These are phyloP conservation scores for Urocyon cinereoargenteus DNA, from an alignment of 2,797 vertebrate species.

Conservation along the genomic window DNA sequence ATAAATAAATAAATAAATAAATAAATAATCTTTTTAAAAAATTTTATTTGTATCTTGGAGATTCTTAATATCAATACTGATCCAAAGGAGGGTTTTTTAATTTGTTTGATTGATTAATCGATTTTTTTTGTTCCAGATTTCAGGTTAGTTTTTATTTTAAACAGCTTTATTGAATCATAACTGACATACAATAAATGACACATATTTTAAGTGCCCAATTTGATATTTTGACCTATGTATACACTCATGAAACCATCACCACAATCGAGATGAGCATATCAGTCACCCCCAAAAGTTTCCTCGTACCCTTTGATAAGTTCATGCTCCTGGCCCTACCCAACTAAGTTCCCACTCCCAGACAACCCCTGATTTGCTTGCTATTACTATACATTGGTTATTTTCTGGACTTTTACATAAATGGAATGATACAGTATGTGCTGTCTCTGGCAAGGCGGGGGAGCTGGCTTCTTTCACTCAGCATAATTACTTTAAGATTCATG, in stretches of 20 bases:
- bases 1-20: not conserved
- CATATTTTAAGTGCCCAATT: not conserved
- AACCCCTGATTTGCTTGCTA: not conserved
- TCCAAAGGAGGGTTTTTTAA: not conserved
- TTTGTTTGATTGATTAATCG: not conserved
- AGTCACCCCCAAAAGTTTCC: not conserved
- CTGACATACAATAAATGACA: not conserved
- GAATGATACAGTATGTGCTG: not conserved
- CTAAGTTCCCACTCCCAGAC: not conserved
- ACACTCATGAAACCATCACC: not conserved
- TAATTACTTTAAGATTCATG: not conserved
- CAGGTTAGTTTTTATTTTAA: not conserved
- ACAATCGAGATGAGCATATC: not conserved
- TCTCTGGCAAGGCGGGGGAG: not conserved
- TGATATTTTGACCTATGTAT: not conserved
- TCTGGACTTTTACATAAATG: not conserved
- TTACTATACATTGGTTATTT: not conserved
- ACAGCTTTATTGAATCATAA: not conserved
- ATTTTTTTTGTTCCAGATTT: no score
- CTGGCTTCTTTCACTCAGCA: not conserved
- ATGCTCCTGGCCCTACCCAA: not conserved
- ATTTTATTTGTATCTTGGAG: not conserved
- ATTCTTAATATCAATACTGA: not conserved
- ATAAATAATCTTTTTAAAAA: not conserved
- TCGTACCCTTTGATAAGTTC: not conserved